Conservation (phyloP, 2,797 vertebrate genomes). For the Chelmon rostratus region DNA sequence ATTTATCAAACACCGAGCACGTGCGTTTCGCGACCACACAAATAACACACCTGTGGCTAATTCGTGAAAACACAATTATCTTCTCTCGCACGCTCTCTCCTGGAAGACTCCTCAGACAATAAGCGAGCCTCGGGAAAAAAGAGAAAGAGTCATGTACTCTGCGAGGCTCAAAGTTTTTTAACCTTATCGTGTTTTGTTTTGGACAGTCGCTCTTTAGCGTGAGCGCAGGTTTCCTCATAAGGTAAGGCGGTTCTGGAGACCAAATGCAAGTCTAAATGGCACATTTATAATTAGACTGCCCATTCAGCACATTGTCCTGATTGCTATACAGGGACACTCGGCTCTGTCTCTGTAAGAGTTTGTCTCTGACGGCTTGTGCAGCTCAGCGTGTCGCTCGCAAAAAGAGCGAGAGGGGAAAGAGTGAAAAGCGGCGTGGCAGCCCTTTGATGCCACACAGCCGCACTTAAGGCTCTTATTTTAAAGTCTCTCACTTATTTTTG, state of each 20-base stretch:
- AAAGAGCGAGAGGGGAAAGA: slow-evolving; percentile 54
- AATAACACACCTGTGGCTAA: slow-evolving; percentile 65
- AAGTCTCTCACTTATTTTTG: slow-evolving; percentile 41
- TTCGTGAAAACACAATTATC: slow-evolving; percentile 32
- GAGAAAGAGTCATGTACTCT: slow-evolving; percentile 83
- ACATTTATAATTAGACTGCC: slow-evolving; percentile 99
- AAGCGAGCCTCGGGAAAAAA: slow-evolving; percentile 79
- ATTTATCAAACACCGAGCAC: slow-evolving; percentile 7
- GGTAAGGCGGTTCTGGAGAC: slow-evolving; percentile 96
- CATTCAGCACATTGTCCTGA: slow-evolving; percentile 99
- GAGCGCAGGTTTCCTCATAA: slow-evolving; percentile 97
- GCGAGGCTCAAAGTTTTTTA: slow-evolving; percentile 64
- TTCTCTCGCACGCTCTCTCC: background rate
- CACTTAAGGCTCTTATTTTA: slow-evolving; percentile 54
- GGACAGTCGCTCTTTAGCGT: slow-evolving; percentile 92
- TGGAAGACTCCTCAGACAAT: slow-evolving; percentile 43
- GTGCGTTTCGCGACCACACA: slow-evolving; percentile 13
- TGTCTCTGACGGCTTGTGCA: slow-evolving; percentile 86
- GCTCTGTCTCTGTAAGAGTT: slow-evolving; percentile 88
- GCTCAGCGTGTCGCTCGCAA: slow-evolving; percentile 65
- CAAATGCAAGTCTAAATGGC: slow-evolving; percentile 95
- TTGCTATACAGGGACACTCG: slow-evolving; percentile 92
- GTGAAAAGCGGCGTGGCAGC: slow-evolving; percentile 58
- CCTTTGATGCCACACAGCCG: slow-evolving; percentile 56
- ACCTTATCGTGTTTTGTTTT: slow-evolving; percentile 93